Conservation (phyloP, 2,797 vertebrate genomes). For the Selene dorsalis region DNA sequence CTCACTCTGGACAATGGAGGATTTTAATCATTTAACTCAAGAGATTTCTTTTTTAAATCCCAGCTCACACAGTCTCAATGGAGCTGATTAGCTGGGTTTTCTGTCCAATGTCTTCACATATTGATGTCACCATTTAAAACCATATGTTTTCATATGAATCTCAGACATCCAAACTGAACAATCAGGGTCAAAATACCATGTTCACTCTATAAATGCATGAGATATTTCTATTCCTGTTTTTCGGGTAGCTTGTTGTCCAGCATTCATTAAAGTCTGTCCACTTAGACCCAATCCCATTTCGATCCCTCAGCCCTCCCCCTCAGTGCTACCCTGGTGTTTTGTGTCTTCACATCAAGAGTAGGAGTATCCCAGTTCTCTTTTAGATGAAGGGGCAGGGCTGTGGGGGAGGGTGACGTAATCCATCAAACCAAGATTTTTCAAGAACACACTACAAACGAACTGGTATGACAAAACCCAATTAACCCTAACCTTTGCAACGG, state of each 20-base stretch:
- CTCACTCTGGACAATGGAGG: background rate
- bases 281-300: too few species aligned
- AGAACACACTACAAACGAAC: too few species aligned
- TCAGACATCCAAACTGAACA: background rate
- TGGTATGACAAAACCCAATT: too few species aligned
- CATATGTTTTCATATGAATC: background rate
- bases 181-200: background rate
- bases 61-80: background rate
- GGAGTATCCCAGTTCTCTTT: too few species aligned
- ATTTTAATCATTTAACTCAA: background rate
- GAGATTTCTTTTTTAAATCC: background rate
- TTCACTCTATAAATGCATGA: constrained; percentile 15
- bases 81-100: background rate
- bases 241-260: background rate
- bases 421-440: too few species aligned
- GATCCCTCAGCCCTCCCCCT: too few species aligned
- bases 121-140: background rate
- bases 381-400: too few species aligned
- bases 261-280: background rate
- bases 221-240: background rate
- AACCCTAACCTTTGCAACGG: too few species aligned
- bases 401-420: too few species aligned
- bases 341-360: too few species aligned
- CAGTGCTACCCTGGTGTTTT: too few species aligned
- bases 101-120: too few species aligned